Evolutionary conservation across 2,113 vertebrate species (phyloP).

Genomic region (Macquaria australasica): DNA sequence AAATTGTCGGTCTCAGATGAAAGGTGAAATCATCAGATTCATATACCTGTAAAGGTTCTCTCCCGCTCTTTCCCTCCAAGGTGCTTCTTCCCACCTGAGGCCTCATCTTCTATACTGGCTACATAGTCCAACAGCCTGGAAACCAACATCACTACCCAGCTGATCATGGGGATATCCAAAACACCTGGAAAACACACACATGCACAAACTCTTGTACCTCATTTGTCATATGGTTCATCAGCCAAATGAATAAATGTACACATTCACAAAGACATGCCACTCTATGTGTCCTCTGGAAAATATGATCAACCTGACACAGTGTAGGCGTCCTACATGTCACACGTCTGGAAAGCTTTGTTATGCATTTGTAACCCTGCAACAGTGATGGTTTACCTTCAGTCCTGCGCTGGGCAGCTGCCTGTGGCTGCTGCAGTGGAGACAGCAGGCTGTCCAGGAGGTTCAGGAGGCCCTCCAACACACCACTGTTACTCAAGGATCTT

Average conservation of each 20-base stretch:
- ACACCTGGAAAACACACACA: slow-evolving; percentile 84
- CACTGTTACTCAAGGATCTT: slow-evolving; percentile 97
- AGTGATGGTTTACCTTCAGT: slow-evolving; percentile 88
- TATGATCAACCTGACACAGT: neutral
- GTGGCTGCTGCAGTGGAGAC: slow-evolving; percentile 93
- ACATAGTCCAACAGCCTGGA: slow-evolving; percentile 97
- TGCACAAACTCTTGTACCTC: neutral
- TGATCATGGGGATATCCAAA: slow-evolving; percentile 98
- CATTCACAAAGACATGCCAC: neutral
- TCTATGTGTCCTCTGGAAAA: neutral
- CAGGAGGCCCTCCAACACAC: slow-evolving; percentile 96
- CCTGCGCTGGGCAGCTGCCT: slow-evolving; percentile 85
- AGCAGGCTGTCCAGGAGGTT: slow-evolving; percentile 96
- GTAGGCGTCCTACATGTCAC: no score
- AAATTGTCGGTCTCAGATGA: neutral
- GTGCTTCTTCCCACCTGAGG: slow-evolving; percentile 92
- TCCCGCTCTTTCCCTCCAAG: slow-evolving; percentile 96
- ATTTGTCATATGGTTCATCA: neutral
- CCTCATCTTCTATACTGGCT: slow-evolving; percentile 97
- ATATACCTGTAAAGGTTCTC: slow-evolving; percentile 89
- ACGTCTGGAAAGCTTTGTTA: neutral
- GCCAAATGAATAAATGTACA: neutral
- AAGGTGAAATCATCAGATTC: neutral
- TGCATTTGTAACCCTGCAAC: neutral
- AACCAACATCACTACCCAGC: slow-evolving; percentile 99